Evolutionary conservation across 2,888 invertebrate genomes (phyloP).

Genomic region (Brachypterus glaber): DNA sequence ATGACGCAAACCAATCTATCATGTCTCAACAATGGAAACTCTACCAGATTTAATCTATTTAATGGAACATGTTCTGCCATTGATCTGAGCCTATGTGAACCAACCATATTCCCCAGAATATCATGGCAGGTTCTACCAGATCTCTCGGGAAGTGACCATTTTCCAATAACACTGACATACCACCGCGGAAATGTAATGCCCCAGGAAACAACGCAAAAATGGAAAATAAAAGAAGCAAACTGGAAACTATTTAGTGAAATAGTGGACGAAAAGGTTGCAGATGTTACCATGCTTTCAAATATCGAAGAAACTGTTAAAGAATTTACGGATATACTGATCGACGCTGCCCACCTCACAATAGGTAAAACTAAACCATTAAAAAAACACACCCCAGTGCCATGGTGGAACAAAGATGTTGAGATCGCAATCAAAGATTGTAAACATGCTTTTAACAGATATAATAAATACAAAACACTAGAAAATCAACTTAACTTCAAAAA

Average conservation of each 20-base stretch:
- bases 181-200: no score
- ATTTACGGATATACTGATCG: neutral
- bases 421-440: conserved; percentile 13
- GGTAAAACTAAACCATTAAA: conserved; percentile 1
- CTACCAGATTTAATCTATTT: conserved; percentile 9
- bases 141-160: conserved; percentile 13
- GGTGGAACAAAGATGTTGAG: conserved; percentile 19
- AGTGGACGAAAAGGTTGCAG: no score
- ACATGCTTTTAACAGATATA: conserved; percentile 15
- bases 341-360: conserved; percentile 3
- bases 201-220: neutral
- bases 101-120: conserved; percentile 1
- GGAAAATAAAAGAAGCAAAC: conserved; percentile 9
- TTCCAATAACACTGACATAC: conserved; percentile 8
- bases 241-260: conserved; percentile 6
- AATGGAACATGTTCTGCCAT: conserved; percentile 11
- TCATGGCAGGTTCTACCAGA: conserved; percentile 8
- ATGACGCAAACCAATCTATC: neutral
- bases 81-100: conserved; percentile 12
- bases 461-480: conserved; percentile 12
- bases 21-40: conserved; percentile 9
- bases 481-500: conserved; percentile 16
- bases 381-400: conserved; percentile 10
- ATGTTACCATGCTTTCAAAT: no score
- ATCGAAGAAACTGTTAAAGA: neutral